These are phyloP conservation scores for Pheosia gnoma DNA, from an alignment of 2,888 invertebrate genomes.

Conservation along the genomic window DNA sequence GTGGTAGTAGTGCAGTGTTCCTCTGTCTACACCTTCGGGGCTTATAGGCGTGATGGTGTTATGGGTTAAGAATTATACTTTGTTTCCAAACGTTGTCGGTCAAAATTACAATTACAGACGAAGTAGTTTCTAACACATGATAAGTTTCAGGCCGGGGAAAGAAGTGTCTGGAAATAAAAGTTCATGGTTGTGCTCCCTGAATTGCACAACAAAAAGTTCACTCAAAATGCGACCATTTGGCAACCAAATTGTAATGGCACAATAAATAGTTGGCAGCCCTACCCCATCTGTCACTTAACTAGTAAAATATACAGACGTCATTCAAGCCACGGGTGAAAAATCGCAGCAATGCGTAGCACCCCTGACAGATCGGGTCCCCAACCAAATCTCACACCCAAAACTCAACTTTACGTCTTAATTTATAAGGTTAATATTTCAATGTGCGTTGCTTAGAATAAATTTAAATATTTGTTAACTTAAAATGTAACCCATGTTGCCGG, in stretches of 20 bases:
- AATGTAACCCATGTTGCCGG: slow-evolving; percentile 83
- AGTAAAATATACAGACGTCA: slow-evolving; percentile 83
- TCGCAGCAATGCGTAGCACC: slow-evolving; percentile 69
- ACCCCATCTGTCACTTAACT: slow-evolving; percentile 82
- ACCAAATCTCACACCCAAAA: slow-evolving; percentile 23
- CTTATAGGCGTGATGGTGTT: too few species aligned
- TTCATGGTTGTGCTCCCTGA: too few species aligned
- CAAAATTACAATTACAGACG: too few species aligned
- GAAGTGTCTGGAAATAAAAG: too few species aligned
- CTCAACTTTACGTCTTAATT: slow-evolving; percentile 29
- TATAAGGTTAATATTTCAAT: slow-evolving; percentile 60
- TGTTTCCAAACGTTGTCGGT: too few species aligned
- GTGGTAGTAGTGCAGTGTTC: too few species aligned
- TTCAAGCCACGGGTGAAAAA: slow-evolving; percentile 77
- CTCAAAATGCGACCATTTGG: slow-evolving; percentile 61
- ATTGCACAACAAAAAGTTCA: too few species aligned
- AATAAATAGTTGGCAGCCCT: slow-evolving; percentile 82
- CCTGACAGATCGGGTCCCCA: slow-evolving; percentile 49
- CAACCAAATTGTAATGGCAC: slow-evolving; percentile 77
- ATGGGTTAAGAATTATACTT: too few species aligned
- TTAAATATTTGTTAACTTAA: slow-evolving; percentile 84
- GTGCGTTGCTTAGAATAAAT: slow-evolving; percentile 67
- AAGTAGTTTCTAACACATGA: too few species aligned
- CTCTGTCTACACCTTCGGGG: too few species aligned
- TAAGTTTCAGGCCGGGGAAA: too few species aligned